A percentile compares a stretch with the other conserved stretches of the same genome.
Conservation (phyloP, 2,888 invertebrate genomes). For the Ametastegia equiseti region DNA sequence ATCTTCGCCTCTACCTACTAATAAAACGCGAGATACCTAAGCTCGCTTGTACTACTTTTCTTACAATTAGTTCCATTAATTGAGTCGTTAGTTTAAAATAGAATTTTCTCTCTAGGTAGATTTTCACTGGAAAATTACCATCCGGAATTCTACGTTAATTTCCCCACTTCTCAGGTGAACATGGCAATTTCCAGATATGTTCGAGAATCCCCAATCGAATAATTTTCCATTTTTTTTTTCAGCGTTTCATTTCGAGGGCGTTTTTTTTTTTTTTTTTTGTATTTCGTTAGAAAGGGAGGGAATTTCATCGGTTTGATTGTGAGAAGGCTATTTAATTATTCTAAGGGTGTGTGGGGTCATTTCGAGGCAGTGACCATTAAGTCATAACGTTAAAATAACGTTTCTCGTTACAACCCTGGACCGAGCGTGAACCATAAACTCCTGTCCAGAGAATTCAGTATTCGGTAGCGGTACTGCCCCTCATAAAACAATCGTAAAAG, state of each 20-base stretch:
- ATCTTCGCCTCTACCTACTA: not conserved
- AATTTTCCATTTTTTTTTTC: not conserved
- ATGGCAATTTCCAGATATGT: not conserved
- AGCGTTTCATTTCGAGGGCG: too few species aligned
- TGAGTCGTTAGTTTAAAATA: conserved; percentile 25
- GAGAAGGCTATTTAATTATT: conserved; percentile 40
- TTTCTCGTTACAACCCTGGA: conserved; percentile 45
- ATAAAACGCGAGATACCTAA: too few species aligned
- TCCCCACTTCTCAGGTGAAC: not conserved
- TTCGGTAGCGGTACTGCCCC: conserved; percentile 14
- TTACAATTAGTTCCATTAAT: conserved; percentile 24
- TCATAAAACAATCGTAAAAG: conserved; percentile 45
- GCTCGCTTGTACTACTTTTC: conserved; percentile 15
- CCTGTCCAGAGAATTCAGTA: conserved; percentile 24
- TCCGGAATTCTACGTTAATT: not conserved
- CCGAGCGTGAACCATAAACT: conserved; percentile 50
- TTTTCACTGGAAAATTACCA: not conserved
- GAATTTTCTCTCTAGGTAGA: not conserved
- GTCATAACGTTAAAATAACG: conserved; percentile 48
- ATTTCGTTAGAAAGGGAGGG: not conserved
- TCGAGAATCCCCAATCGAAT: too few species aligned
- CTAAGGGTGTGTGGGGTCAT: conserved; percentile 44
- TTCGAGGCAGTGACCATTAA: conserved; percentile 46
- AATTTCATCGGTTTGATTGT: not conserved
- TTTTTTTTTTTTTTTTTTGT: not conserved